Evolutionary conservation across 2,797 vertebrate genomes (phyloP).

Genomic region (Aselliscus stoliczkanus): DNA sequence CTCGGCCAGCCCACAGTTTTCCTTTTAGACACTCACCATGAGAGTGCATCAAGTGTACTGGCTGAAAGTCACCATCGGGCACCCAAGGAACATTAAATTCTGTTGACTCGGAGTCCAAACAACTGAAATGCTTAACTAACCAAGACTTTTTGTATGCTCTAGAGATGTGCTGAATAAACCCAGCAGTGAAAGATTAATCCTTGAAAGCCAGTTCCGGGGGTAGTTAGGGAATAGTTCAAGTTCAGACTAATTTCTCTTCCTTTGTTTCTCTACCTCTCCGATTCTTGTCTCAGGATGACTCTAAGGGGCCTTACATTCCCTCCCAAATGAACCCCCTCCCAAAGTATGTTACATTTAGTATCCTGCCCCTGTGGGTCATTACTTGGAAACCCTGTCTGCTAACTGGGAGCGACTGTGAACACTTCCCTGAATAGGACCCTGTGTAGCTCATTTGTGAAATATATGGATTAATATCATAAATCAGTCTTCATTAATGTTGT

Average conservation of each 20-base stretch:
- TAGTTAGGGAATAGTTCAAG: conserved; percentile 17
- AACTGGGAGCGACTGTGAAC: background rate
- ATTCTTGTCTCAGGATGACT: background rate
- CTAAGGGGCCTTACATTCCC: background rate
- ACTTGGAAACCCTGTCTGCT: background rate
- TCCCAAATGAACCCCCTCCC: background rate
- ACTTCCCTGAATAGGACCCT: background rate
- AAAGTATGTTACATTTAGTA: background rate
- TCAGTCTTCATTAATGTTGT: background rate
- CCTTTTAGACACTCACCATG: background rate
- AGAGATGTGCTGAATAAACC: background rate
- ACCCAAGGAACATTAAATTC: background rate
- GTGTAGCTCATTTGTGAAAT: background rate
- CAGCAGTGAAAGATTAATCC: background rate
- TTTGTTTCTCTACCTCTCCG: background rate
- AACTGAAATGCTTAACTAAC: background rate
- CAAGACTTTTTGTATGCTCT: background rate
- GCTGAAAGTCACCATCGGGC: background rate
- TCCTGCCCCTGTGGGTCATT: background rate
- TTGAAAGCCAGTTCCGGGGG: background rate
- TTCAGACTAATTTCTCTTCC: background rate
- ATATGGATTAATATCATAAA: background rate
- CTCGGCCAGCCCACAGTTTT: too few relatives aligned
- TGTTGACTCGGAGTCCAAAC: background rate
- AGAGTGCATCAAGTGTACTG: background rate